These are phyloP conservation scores for Pseudococcus viburni DNA, from an alignment of 2,888 invertebrate genomes.

Conservation along the genomic window DNA sequence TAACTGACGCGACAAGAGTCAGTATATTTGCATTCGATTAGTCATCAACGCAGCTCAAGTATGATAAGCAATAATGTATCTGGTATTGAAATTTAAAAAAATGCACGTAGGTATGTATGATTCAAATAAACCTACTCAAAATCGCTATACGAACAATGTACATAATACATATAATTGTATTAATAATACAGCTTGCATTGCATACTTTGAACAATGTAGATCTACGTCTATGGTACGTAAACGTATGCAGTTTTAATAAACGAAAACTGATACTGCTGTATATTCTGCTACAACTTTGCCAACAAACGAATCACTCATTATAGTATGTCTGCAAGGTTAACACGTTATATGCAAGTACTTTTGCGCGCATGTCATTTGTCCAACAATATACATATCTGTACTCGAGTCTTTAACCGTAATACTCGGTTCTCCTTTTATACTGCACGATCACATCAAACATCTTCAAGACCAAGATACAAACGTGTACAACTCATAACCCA, in stretches of 20 bases:
- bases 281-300: not conserved
- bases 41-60: not conserved
- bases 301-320: conserved; percentile 36
- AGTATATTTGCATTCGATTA: conserved; percentile 9
- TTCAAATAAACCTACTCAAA: not conserved
- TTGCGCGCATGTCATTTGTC: conserved; percentile 18
- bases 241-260: not conserved
- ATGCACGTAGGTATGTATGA: not conserved
- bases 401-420: not conserved
- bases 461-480: not conserved
- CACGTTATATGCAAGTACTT: not conserved
- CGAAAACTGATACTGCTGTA: not conserved
- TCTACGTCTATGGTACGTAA: not conserved
- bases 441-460: not conserved
- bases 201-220: not conserved
- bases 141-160: not conserved
- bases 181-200: not conserved
- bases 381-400: not conserved
- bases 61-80: not conserved
- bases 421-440: not conserved
- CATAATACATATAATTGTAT: not conserved
- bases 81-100: not conserved
- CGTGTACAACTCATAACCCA: not conserved
- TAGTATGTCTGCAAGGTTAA: conserved; percentile 38
- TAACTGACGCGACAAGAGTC: not conserved